phyloP scores from a whole-genome alignment of 2,113 vertebrate species.

The Hipposideros armiger region DNA sequence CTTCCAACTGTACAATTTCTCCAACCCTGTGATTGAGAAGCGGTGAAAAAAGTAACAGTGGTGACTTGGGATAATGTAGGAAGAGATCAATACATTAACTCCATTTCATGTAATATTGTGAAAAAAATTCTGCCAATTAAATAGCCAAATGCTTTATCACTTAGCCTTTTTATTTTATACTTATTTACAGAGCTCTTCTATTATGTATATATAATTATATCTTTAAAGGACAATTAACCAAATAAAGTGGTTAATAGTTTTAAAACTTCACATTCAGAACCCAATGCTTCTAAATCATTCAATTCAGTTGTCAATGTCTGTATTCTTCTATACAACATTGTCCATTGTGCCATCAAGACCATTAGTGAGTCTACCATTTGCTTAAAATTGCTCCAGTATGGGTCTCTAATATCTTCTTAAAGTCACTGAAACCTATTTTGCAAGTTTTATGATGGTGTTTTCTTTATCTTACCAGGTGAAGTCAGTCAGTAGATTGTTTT shows the following conservation, averaged over 20 bases:
- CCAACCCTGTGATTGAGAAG: background rate
- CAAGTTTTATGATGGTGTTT: background rate
- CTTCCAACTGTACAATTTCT: background rate
- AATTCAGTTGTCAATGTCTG: constrained; percentile 2
- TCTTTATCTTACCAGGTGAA: background rate
- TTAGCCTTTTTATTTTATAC: constrained; percentile 35
- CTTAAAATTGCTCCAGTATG: constrained; percentile 12
- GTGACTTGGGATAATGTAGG: background rate
- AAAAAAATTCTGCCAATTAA: constrained; percentile 29
- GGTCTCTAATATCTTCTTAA: background rate
- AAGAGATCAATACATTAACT: constrained; percentile 2
- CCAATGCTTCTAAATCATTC: background rate
- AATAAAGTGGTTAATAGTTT: constrained; percentile 11
- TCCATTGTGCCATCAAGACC: background rate
- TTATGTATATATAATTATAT: background rate
- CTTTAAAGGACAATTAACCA: background rate
- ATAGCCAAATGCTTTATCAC: background rate
- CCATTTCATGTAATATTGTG: background rate
- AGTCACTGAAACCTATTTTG: background rate
- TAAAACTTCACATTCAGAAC: constrained; percentile 23
- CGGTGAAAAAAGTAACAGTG: background rate
- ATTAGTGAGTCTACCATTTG: background rate
- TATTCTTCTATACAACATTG: background rate
- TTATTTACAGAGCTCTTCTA: constrained; percentile 19
- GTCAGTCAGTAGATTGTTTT: background rate